Conservation (phyloP, 2,797 vertebrate species). For the Chaetodon trifasciatus region DNA sequence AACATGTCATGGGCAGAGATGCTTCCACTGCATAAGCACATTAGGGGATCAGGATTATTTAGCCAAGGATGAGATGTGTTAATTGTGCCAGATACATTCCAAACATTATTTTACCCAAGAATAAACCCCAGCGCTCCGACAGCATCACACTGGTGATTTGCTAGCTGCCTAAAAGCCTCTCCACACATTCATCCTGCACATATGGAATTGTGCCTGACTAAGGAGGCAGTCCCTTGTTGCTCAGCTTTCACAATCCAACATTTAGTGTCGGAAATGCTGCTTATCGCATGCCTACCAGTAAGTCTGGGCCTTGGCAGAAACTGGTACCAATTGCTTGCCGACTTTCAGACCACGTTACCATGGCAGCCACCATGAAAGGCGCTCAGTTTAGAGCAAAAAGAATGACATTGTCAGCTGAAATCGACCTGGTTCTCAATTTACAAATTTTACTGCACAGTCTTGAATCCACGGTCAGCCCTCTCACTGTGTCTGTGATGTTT, state of each 20-base stretch:
- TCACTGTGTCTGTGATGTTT: constrained; percentile 61
- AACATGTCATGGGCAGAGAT: constrained; percentile 67
- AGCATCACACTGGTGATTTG: constrained; percentile 69
- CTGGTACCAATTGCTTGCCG: constrained; percentile 86
- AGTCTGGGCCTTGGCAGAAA: constrained; percentile 86
- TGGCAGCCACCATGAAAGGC: constrained; percentile 88
- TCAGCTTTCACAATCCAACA: constrained; percentile 66
- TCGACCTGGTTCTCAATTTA: constrained; percentile 81
- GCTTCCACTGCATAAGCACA: constrained; percentile 77
- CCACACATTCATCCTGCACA: constrained; percentile 64
- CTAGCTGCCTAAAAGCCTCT: constrained; percentile 52
- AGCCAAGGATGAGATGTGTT: constrained; percentile 75
- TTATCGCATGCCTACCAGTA: constrained; percentile 83
- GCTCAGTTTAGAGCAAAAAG: constrained; percentile 85
- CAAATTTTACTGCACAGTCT: constrained; percentile 72
- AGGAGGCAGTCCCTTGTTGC: constrained; percentile 57
- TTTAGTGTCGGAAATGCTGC: constrained; percentile 74
- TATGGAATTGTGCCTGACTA: constrained; percentile 68
- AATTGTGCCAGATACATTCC: constrained; percentile 76
- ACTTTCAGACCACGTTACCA: constrained; percentile 89
- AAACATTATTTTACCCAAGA: constrained; percentile 74
- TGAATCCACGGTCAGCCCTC: constrained; percentile 62
- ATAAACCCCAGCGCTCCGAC: constrained; percentile 56
- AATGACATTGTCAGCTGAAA: constrained; percentile 85
- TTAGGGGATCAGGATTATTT: constrained; percentile 83